Conservation (phyloP, 2,888 invertebrate species). For the Mesoligia furuncula region DNA sequence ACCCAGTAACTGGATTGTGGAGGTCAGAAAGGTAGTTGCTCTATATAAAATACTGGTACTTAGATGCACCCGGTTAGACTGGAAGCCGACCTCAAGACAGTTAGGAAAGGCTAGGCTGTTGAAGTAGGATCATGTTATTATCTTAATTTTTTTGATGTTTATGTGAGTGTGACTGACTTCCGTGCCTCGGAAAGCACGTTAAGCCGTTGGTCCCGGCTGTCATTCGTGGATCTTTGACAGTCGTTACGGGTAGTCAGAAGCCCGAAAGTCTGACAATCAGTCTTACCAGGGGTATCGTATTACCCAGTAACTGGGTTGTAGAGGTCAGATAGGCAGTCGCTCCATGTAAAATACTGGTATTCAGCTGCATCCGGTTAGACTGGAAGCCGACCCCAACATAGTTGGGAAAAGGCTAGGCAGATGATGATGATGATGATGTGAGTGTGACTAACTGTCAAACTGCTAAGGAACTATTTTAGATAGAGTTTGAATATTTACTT, state of each 20-base stretch:
- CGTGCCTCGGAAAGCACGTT: too few relatives aligned
- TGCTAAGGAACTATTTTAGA: neutral
- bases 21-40: neutral
- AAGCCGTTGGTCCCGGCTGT: too few relatives aligned
- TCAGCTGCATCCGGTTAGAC: too few relatives aligned
- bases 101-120: neutral
- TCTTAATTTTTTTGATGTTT: neutral
- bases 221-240: too few relatives aligned
- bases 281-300: too few relatives aligned
- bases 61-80: neutral
- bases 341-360: too few relatives aligned
- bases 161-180: neutral
- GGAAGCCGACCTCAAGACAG: neutral
- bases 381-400: too few relatives aligned
- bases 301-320: too few relatives aligned
- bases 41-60: neutral
- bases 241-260: too few relatives aligned
- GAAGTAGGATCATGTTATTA: neutral
- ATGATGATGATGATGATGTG: neutral
- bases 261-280: too few relatives aligned
- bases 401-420: too few relatives aligned
- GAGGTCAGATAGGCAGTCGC: too few relatives aligned
- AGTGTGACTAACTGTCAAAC: neutral
- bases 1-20: neutral
- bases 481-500: neutral